Evolutionary conservation across 2,888 invertebrate genomes (phyloP).

Genomic region (Caradrina kadenii): DNA sequence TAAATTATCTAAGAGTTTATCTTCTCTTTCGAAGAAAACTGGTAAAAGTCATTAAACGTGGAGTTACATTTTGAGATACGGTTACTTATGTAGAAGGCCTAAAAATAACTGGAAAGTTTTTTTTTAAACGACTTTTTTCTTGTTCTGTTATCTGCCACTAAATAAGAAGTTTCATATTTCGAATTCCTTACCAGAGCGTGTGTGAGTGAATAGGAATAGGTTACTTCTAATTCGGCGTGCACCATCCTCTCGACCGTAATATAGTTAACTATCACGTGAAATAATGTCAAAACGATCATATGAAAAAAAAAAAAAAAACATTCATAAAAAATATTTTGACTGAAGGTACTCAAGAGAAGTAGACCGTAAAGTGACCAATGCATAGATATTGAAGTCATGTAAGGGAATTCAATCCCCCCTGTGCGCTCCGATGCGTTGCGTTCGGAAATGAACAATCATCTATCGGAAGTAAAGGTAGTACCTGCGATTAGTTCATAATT

Average conservation of each 20-base stretch:
- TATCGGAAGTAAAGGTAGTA: conserved; percentile 78
- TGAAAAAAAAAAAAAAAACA: not conserved
- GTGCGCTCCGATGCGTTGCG: conserved; percentile 73
- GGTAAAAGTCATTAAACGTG: conserved; percentile 25
- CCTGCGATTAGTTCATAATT: conserved; percentile 72
- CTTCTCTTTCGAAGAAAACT: conserved; percentile 35
- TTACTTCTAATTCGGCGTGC: not conserved
- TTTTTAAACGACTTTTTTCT: too few relatives aligned
- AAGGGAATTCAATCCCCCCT: conserved; percentile 73
- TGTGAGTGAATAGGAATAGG: not conserved
- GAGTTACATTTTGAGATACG: conserved; percentile 13
- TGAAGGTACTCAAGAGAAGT: conserved; percentile 26
- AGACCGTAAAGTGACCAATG: conserved; percentile 61
- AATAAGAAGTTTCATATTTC: not conserved
- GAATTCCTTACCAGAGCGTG: not conserved
- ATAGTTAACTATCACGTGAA: not conserved
- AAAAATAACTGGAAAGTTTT: not conserved
- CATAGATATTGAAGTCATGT: conserved; percentile 67
- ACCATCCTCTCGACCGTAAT: not conserved
- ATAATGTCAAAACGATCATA: not conserved
- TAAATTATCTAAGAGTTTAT: conserved; percentile 39
- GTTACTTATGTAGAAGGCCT: conserved; percentile 1
- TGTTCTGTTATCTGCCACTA: too few relatives aligned
- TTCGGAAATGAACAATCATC: conserved; percentile 84
- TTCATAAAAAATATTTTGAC: not conserved